Percentiles rank a stretch among this genome's conserved stretches.
phyloP scores from a whole-genome alignment of 1,140 invertebrate species.

The Scaptomyza montana region DNA sequence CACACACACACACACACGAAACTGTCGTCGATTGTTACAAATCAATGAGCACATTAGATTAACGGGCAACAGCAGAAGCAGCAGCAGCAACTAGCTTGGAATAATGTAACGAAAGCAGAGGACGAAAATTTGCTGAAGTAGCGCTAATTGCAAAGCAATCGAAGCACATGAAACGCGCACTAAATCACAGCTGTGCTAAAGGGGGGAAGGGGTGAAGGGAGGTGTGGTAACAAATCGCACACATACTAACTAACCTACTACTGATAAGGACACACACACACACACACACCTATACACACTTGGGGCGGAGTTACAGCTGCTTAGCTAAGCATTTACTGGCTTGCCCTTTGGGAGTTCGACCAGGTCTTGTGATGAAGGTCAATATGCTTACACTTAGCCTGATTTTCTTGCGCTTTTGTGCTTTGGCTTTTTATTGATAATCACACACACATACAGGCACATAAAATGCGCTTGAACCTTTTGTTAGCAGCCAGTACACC shows the following conservation, averaged over 20 bases:
- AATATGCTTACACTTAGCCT: constrained; percentile 78
- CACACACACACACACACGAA: constrained; percentile 24
- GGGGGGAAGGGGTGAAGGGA: background rate
- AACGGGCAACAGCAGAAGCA: constrained; percentile 48
- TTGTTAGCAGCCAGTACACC: constrained; percentile 69
- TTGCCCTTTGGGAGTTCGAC: constrained; percentile 34
- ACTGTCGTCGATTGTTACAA: constrained; percentile 70
- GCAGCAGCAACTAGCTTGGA: background rate
- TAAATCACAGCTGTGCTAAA: constrained; percentile 56
- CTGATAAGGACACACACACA: constrained; percentile 1
- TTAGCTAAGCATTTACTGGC: constrained; percentile 49
- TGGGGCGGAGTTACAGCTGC: constrained; percentile 4
- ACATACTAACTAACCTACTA: constrained; percentile 14
- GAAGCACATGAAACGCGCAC: constrained; percentile 59
- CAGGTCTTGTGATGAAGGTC: constrained; percentile 62
- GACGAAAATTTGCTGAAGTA: constrained; percentile 67
- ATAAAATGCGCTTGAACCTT: constrained; percentile 79
- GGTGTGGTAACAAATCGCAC: constrained; percentile 10
- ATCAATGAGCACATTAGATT: constrained; percentile 42
- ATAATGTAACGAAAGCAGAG: background rate
- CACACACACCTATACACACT: no score
- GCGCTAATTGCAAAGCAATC: constrained; percentile 80
- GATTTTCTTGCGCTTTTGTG: constrained; percentile 70
- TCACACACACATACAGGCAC: constrained; percentile 25
- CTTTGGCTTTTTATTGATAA: constrained; percentile 69